Conservation (phyloP, 2,888 invertebrate genomes). For the Julus scandinavius region DNA sequence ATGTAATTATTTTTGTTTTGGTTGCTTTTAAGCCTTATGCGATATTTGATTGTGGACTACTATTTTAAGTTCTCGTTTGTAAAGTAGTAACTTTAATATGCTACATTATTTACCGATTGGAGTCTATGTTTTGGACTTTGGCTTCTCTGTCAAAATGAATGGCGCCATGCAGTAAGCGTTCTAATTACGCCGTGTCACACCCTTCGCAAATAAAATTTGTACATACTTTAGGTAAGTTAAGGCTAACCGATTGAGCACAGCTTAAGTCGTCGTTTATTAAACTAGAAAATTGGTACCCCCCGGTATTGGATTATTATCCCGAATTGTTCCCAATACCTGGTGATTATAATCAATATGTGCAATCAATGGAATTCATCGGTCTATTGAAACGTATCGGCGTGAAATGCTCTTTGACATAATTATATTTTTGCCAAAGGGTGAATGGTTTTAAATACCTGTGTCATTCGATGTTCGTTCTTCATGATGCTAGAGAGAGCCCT, state of each 20-base stretch:
- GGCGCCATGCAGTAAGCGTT: conserved; percentile 6
- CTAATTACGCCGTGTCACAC: conserved; percentile 38
- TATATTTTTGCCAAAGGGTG: not conserved
- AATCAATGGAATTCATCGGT: not conserved
- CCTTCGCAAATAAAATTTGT: not conserved
- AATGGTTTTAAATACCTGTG: not conserved
- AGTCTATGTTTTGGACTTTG: conserved; percentile 13
- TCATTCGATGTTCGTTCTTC: not conserved
- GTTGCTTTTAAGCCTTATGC: not conserved
- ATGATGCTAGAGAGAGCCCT: too few species aligned
- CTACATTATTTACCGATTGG: not conserved
- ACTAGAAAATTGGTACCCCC: not conserved
- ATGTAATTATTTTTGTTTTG: not conserved
- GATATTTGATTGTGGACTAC: not conserved
- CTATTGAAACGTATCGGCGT: not conserved
- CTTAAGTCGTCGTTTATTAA: not conserved
- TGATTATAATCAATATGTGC: not conserved
- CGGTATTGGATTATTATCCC: not conserved
- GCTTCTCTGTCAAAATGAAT: conserved; percentile 34
- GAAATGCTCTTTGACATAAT: not conserved
- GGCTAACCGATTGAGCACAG: not conserved
- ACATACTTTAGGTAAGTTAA: not conserved
- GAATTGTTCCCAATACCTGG: not conserved
- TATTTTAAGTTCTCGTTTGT: not conserved
- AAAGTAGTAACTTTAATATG: not conserved